phyloP scores from a whole-genome alignment of 2,797 vertebrate genomes.

The Malacoraja senta region DNA sequence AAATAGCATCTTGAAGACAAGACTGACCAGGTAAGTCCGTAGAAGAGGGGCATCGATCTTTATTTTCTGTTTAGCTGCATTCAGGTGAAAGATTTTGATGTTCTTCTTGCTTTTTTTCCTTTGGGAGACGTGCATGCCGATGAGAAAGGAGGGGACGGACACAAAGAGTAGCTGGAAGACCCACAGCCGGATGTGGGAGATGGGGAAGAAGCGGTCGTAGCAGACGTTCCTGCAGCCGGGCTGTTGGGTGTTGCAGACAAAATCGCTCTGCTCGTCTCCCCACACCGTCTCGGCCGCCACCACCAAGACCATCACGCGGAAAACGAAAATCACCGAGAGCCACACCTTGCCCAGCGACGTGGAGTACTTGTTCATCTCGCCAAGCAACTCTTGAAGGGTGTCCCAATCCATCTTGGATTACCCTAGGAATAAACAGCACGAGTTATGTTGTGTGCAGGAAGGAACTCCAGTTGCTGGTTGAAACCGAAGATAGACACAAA shows the following conservation, averaged over 20 bases:
- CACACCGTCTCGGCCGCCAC: constrained; percentile 64
- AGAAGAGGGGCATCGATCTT: constrained; percentile 55
- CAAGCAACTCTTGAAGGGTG: constrained; percentile 55
- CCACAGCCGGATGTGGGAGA: constrained; percentile 66
- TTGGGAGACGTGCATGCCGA: constrained; percentile 57
- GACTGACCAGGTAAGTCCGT: constrained; percentile 61
- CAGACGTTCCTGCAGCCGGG: constrained; percentile 66
- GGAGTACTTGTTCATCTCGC: constrained; percentile 59
- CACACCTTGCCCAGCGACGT: constrained; percentile 64
- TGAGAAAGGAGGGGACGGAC: constrained; percentile 58
- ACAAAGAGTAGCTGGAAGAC: constrained; percentile 64
- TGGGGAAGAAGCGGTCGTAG: constrained; percentile 64
- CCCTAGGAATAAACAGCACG: constrained; percentile 25
- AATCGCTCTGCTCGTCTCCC: constrained; percentile 65
- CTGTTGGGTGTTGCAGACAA: constrained; percentile 63
- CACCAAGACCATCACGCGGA: constrained; percentile 60
- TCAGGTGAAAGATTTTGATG: constrained; percentile 48
- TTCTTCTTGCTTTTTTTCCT: constrained; percentile 53
- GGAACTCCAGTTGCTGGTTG: no score
- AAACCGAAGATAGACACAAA: no score
- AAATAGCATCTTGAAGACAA: constrained; percentile 57
- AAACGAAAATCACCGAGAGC: constrained; percentile 64
- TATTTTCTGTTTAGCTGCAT: constrained; percentile 51
- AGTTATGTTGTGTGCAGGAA: background rate
- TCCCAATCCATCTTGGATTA: constrained; percentile 47